These are phyloP conservation scores for Pipra filicauda DNA, from an alignment of 2,113 vertebrate genomes.

Conservation along the genomic window DNA sequence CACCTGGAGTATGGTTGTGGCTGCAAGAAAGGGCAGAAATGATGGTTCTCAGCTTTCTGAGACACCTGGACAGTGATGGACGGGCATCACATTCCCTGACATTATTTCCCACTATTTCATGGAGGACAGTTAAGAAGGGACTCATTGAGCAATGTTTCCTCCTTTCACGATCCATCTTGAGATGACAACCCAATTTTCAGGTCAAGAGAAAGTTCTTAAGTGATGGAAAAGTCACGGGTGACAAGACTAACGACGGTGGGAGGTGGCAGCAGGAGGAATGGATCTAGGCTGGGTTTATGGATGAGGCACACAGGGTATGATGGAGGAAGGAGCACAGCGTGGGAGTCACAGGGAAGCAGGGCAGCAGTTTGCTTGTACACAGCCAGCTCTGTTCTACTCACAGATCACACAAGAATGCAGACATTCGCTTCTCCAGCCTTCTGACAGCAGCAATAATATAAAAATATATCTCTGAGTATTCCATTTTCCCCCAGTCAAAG, in stretches of 20 bases:
- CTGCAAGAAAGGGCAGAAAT: not conserved
- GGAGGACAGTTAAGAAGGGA: not conserved
- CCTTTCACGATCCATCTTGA: slow-evolving; percentile 7
- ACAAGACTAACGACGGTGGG: not conserved
- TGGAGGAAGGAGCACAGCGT: not conserved
- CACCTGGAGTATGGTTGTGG: not conserved
- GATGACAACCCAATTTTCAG: slow-evolving; percentile 21
- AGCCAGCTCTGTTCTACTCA: not conserved
- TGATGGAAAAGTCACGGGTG: not conserved
- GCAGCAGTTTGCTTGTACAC: not conserved
- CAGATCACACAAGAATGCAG: slow-evolving; percentile 16
- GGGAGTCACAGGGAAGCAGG: not conserved
- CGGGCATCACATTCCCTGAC: not conserved
- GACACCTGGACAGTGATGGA: not conserved
- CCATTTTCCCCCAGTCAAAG: slow-evolving; percentile 2
- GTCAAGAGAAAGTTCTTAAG: not conserved
- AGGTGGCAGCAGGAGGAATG: not conserved
- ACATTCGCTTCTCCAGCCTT: not conserved
- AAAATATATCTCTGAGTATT: slow-evolving; percentile 33
- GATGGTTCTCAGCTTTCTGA: not conserved
- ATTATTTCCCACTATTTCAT: not conserved
- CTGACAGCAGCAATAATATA: slow-evolving; percentile 22
- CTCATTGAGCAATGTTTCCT: not conserved
- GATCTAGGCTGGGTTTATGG: not conserved
- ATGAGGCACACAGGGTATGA: not conserved